Evolutionary conservation across 2,888 invertebrate species (phyloP).

Genomic region (Acanthosepion esculentum): DNA sequence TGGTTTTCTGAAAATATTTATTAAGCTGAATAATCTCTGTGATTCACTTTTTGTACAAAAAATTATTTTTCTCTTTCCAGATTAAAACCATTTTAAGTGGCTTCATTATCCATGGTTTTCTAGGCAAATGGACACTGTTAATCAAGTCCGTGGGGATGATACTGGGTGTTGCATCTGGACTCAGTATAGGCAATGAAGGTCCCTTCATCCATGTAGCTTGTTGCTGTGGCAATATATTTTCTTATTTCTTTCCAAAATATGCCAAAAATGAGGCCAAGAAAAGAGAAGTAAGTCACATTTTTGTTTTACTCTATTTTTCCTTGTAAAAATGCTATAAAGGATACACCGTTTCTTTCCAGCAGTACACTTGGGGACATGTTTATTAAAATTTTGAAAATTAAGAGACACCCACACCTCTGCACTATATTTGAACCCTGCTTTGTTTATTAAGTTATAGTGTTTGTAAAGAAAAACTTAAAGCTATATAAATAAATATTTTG

Average conservation of each 20-base stretch:
- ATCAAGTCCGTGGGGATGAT: conserved; percentile 98
- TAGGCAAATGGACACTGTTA: conserved; percentile 99
- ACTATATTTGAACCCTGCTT: no score
- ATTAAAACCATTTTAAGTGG: conserved; percentile 96
- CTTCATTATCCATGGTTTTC: conserved; percentile 97
- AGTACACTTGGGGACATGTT: no score
- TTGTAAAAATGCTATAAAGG: no score
- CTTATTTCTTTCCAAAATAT: conserved; percentile 98
- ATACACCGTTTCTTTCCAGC: no score
- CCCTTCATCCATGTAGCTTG: conserved; percentile 99
- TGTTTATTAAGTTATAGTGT: no score
- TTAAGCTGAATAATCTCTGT: no score
- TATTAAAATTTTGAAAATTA: no score
- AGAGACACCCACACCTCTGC: no score
- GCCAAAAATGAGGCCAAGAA: conserved; percentile 99
- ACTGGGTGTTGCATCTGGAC: conserved; percentile 94
- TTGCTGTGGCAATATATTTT: conserved; percentile 94
- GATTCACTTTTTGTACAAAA: no score
- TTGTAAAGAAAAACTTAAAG: no score
- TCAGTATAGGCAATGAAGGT: conserved; percentile 97
- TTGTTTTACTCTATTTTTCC: background rate
- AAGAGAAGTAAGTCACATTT: conserved; percentile 80
- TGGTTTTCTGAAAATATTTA: no score
- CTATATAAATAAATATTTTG: no score
- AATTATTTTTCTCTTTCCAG: conserved; percentile 76